Base-by-base conservation (phyloP, 37 sponge, comb jelly and placozoan genomes). In the Eunapius fragilis region DNA sequence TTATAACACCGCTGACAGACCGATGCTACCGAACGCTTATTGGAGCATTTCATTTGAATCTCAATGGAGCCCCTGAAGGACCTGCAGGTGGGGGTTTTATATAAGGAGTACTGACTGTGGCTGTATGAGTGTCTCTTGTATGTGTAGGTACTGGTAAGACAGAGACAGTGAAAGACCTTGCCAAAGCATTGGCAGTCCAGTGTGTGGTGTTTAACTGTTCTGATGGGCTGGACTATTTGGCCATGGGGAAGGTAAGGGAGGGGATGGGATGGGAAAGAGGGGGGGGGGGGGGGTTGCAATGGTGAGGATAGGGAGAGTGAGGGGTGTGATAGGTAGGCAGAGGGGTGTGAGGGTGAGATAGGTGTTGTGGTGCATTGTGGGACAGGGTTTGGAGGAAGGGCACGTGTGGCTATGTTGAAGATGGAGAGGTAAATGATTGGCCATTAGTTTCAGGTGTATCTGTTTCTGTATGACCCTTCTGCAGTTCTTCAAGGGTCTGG, bases 131-230 rank as follows among this genome's bases (percentile, higher is more conserved):
- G n/a, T n/a, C n/a, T n/a, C n/a, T 3, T 41, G 41, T 41, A 41
- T 6, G 41, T 6, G 41, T 41, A 41, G 41, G 41, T 33, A 32
- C 76, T 28, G 25, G 27, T 27, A 90, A 90, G 68, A 90, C 91
- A 31, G 91, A 90, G 79, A 90, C 90, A 68, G 90, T 90, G 30
- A 90, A 90, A 76, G 98, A 98, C 83, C 75, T 98, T 58, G 98
- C 98, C 34, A 98, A 98, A 47, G 98, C 98, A 14, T 76, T 98
- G 33, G 96, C 98, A 37, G 87, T 91, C 12, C 99, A 97, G 87
- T 99, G 99, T 88, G 99, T 99, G 10, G 99, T 99, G 67, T 99
- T 99, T 89, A 99, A 99, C 92, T 99, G 99, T 68, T 99, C 99
- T 49, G 99, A 99, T 89, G 99, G 99, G 10, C 83, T 99, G 86